Evolutionary conservation across 2,797 vertebrate genomes (phyloP).

Genomic region (Gouania willdenowi): DNA sequence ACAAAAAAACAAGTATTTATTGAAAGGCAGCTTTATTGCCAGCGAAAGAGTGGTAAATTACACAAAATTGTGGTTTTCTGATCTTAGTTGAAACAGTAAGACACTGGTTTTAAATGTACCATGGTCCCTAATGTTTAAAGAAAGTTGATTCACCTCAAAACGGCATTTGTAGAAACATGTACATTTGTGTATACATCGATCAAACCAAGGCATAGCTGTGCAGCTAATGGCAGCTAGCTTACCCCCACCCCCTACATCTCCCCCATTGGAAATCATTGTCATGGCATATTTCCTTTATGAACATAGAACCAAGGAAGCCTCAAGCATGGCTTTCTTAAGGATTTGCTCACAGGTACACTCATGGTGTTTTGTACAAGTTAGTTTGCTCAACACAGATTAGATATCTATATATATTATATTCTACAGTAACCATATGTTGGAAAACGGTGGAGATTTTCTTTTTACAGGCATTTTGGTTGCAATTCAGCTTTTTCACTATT

Average conservation of each 20-base stretch:
- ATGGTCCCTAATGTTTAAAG: constrained; percentile 29
- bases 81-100: constrained; percentile 60
- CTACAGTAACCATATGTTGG: constrained; percentile 29
- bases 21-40: constrained; percentile 83
- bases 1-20: constrained; percentile 52
- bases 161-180: constrained; percentile 22
- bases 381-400: constrained; percentile 54
- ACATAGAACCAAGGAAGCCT: constrained; percentile 69
- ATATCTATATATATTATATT: too few species aligned
- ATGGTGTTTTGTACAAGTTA: constrained; percentile 62
- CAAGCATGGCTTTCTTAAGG: constrained; percentile 74
- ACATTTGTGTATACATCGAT: background rate
- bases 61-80: constrained; percentile 46
- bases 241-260: constrained; percentile 29
- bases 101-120: constrained; percentile 40
- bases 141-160: constrained; percentile 34
- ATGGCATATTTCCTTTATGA: constrained; percentile 69
- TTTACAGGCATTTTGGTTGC: constrained; percentile 52
- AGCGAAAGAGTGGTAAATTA: constrained; percentile 67
- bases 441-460: constrained; percentile 34
- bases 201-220: constrained; percentile 24
- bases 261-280: constrained; percentile 44
- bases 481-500: constrained; percentile 48
- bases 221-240: constrained; percentile 31
- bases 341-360: constrained; percentile 68